Evolutionary conservation across 2,888 invertebrate genomes (phyloP).

Genomic region (Bhutanitis thaidina): DNA sequence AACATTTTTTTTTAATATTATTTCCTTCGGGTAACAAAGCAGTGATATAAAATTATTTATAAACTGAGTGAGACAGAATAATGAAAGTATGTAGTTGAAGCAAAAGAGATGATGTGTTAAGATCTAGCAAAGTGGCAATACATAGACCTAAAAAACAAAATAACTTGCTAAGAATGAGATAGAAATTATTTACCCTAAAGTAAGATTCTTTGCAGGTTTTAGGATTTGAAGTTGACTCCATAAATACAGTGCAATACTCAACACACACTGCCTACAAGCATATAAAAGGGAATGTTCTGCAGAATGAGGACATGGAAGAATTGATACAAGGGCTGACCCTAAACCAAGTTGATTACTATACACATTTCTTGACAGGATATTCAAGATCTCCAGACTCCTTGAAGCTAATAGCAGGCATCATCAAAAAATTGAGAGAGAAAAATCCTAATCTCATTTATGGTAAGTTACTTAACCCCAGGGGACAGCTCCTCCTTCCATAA

Average conservation of each 20-base stretch:
- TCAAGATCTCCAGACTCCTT: constrained; percentile 94
- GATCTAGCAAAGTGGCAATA: too few relatives aligned
- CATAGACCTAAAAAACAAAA: too few relatives aligned
- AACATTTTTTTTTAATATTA: too few relatives aligned
- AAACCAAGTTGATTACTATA: constrained; percentile 86
- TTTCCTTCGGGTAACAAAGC: too few relatives aligned
- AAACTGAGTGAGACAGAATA: too few relatives aligned
- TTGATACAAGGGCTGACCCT: constrained; percentile 88
- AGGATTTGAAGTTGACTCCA: constrained; percentile 97
- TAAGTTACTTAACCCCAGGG: constrained; percentile 53
- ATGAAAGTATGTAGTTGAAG: too few relatives aligned
- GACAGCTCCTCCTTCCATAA: too few relatives aligned
- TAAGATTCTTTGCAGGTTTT: constrained; percentile 84
- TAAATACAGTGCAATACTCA: constrained; percentile 98
- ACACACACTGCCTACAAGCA: constrained; percentile 95
- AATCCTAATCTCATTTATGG: constrained; percentile 93
- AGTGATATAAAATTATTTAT: too few relatives aligned
- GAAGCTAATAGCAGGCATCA: constrained; percentile 86
- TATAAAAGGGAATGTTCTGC: constrained; percentile 92
- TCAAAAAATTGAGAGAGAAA: constrained; percentile 85
- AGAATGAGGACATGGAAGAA: constrained; percentile 89
- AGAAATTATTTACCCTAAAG: too few relatives aligned
- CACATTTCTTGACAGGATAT: constrained; percentile 97
- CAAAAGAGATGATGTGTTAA: too few relatives aligned
- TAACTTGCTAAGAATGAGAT: too few relatives aligned